Conservation (phyloP, 2,113 vertebrate genomes). For the Myrmophylax atrothorax region DNA sequence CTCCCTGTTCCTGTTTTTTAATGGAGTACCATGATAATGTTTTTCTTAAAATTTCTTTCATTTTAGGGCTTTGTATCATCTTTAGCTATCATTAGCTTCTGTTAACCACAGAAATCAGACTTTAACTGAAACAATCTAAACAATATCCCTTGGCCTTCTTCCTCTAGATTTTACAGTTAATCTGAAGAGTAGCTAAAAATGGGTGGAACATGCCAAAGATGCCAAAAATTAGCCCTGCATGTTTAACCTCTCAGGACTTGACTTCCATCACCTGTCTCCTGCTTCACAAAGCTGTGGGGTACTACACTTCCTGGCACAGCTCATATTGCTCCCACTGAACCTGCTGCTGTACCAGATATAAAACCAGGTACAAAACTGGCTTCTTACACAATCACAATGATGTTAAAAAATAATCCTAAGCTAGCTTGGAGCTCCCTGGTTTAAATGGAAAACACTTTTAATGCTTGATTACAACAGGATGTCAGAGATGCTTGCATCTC, state of each 20-base stretch:
- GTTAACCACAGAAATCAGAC: neutral
- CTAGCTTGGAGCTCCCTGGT: neutral
- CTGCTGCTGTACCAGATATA: neutral
- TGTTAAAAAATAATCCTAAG: neutral
- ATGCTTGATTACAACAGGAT: neutral
- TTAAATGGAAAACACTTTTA: neutral
- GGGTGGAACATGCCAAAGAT: neutral
- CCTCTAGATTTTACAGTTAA: neutral
- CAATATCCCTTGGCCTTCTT: neutral
- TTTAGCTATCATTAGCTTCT: neutral
- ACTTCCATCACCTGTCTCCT: neutral
- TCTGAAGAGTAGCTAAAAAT: neutral
- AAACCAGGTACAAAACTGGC: neutral
- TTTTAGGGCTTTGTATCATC: neutral
- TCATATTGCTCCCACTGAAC: neutral
- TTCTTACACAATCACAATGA: neutral
- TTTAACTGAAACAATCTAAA: neutral
- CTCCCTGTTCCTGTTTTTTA: neutral
- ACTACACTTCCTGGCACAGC: neutral
- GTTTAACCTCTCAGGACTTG: neutral
- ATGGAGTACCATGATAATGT: rapidly evolving
- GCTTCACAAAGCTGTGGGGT: neutral
- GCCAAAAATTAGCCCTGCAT: neutral
- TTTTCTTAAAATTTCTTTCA: neutral
- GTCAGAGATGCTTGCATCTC: neutral